phyloP scores from a whole-genome alignment of 1,140 invertebrate genomes.

The Trachymyrmex cornetzi region DNA sequence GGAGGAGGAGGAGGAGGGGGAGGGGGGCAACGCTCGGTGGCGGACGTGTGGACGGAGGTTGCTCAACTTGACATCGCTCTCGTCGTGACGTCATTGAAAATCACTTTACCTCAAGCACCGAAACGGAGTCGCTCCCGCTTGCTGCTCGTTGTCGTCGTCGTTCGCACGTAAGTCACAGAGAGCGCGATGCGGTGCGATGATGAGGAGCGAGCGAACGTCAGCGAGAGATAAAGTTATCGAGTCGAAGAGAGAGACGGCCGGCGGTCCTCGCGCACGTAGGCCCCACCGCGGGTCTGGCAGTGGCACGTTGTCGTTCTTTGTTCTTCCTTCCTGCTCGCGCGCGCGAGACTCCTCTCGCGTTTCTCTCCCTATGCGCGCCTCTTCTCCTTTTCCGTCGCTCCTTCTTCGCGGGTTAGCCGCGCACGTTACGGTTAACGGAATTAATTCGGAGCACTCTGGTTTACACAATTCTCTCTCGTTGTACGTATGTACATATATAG shows the following conservation, averaged over 20 bases:
- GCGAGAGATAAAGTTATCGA: conserved; percentile 45
- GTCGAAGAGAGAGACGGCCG: conserved; percentile 33
- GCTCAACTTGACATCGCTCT: conserved; percentile 76
- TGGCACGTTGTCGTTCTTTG: conserved; percentile 73
- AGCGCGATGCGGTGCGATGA: neutral
- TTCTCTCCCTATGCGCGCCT: neutral
- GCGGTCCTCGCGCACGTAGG: conserved; percentile 53
- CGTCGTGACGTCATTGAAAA: conserved; percentile 73
- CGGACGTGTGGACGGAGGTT: conserved; percentile 65
- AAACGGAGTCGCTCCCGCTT: conserved; percentile 46
- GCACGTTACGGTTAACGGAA: conserved; percentile 37
- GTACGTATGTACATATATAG: neutral
- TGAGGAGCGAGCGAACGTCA: conserved; percentile 37
- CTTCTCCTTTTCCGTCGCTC: conserved; percentile 8
- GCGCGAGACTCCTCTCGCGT: conserved; percentile 48
- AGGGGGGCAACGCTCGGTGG: conserved; percentile 49
- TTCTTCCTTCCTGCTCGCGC: conserved; percentile 75
- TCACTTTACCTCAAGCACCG: conserved; percentile 74
- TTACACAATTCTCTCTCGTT: neutral
- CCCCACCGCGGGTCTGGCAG: conserved; percentile 53
- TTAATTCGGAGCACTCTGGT: conserved; percentile 42
- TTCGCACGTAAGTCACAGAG: conserved; percentile 10
- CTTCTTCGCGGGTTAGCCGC: conserved; percentile 21
- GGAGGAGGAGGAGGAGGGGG: too few relatives aligned
- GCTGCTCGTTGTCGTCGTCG: conserved; percentile 39